Percentiles rank a stretch among this genome's conserved stretches.
Evolutionary conservation across 2,113 vertebrate genomes (phyloP).

Genomic region (Rhinopithecus roxellana): DNA sequence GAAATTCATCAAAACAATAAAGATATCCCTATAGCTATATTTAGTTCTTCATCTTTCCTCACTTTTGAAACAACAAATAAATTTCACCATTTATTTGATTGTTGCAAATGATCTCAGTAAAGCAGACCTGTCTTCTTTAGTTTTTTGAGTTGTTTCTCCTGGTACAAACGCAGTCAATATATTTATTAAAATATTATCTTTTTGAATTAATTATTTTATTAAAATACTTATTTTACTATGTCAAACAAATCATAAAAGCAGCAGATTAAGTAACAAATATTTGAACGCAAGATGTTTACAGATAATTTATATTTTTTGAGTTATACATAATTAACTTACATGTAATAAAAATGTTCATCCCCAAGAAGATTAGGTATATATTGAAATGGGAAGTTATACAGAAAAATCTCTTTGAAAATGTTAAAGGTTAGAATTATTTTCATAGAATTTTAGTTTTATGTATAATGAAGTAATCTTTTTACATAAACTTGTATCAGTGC

Average conservation of each 20-base stretch:
- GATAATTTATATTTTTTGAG: neutral
- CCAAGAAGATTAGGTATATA: neutral
- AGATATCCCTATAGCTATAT: neutral
- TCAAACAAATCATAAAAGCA: neutral
- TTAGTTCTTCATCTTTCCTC: neutral
- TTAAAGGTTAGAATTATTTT: constrained; percentile 1
- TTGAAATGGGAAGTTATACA: neutral
- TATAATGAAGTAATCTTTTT: neutral
- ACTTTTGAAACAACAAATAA: constrained; percentile 1
- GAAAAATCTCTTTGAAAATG: neutral
- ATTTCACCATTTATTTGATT: neutral
- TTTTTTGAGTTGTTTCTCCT: neutral
- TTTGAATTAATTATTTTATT: neutral
- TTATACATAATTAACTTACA: neutral
- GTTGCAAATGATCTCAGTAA: neutral
- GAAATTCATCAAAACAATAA: neutral
- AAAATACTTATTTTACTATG: neutral
- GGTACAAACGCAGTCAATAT: neutral
- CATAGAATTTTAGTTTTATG: neutral
- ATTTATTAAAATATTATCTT: neutral
- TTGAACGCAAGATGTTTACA: neutral
- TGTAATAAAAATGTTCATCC: neutral
- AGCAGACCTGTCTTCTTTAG: neutral
- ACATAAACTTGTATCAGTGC: neutral
- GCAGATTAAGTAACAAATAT: neutral